Percentiles rank a stretch among this genome's conserved stretches.
Evolutionary conservation across 2,113 vertebrate species (phyloP).

Genomic region (Hippocampus abdominalis): DNA sequence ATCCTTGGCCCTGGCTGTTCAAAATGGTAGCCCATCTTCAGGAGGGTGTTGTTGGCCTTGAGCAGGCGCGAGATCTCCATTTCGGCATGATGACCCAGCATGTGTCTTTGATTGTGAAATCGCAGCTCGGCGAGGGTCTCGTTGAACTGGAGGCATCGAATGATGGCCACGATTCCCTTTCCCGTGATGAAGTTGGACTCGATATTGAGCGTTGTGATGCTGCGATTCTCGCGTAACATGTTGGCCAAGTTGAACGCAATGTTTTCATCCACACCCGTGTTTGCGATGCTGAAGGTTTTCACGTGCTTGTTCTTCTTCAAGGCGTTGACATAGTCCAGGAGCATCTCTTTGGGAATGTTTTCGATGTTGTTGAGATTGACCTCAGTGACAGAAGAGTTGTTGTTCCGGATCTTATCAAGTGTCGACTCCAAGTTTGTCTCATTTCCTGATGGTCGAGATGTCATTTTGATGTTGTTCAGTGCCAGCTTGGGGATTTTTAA

Average conservation of each 20-base stretch:
- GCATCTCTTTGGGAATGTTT: conserved; percentile 95
- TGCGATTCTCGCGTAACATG: conserved; percentile 93
- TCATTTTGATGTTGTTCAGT: conserved; percentile 84
- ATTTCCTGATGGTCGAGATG: conserved; percentile 92
- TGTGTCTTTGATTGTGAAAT: conserved; percentile 98
- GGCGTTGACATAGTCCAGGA: conserved; percentile 86
- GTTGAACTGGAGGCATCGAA: conserved; percentile 95
- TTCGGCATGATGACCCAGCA: conserved; percentile 94
- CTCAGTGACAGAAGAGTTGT: conserved; percentile 83
- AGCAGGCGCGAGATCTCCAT: conserved; percentile 93
- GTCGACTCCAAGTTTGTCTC: conserved; percentile 91
- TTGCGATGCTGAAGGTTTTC: conserved; percentile 87
- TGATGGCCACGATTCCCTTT: conserved; percentile 89
- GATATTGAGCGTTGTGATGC: conserved; percentile 86
- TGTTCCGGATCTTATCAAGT: conserved; percentile 82
- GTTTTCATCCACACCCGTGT: conserved; percentile 89
- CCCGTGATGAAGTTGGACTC: conserved; percentile 94
- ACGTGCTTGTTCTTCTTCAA: conserved; percentile 91
- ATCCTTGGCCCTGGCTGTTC: conserved; percentile 92
- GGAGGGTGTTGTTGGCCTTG: conserved; percentile 89
- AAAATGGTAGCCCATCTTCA: conserved; percentile 97
- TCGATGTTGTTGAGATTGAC: conserved; percentile 98
- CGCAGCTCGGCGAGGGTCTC: conserved; percentile 90
- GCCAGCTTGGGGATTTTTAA: conserved; percentile 84
- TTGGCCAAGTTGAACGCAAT: conserved; percentile 85